Conservation (phyloP, 1,140 invertebrate species). For the Metopolophium dirhodum region DNA sequence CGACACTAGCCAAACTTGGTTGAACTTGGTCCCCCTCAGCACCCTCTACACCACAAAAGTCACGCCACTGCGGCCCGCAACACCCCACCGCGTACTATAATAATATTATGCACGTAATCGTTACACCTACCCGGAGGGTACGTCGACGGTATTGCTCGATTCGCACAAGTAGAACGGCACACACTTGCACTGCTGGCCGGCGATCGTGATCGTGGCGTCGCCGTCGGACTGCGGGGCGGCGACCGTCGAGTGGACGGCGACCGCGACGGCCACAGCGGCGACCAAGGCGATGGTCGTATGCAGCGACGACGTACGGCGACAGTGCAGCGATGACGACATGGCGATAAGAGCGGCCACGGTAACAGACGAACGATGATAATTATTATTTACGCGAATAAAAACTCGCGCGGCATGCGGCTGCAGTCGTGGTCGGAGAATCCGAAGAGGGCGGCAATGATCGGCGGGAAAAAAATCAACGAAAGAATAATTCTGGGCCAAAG, state of each 20-base stretch:
- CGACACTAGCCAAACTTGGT: no score
- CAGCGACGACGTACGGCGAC: neutral
- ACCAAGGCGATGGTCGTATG: neutral
- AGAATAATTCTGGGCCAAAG: neutral
- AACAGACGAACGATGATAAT: no score
- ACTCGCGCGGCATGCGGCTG: no score
- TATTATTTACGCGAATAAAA: neutral
- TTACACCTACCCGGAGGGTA: slow-evolving; percentile 9
- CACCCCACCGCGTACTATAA: no score
- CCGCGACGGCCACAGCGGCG: neutral
- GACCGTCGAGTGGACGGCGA: neutral
- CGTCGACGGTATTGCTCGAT: neutral
- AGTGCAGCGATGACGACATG: neutral
- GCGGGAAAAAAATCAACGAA: neutral
- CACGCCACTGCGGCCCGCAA: no score
- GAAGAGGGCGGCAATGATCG: neutral
- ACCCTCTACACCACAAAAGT: no score
- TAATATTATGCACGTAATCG: neutral
- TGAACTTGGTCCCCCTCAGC: no score
- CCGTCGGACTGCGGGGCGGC: neutral
- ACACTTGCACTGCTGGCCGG: neutral
- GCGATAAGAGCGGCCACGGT: neutral
- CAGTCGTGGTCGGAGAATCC: neutral
- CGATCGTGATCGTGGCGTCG: neutral
- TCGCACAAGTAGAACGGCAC: slow-evolving; percentile 18